Conservation (phyloP, 2,888 invertebrate species). For the Stenolophus ochropezus region DNA sequence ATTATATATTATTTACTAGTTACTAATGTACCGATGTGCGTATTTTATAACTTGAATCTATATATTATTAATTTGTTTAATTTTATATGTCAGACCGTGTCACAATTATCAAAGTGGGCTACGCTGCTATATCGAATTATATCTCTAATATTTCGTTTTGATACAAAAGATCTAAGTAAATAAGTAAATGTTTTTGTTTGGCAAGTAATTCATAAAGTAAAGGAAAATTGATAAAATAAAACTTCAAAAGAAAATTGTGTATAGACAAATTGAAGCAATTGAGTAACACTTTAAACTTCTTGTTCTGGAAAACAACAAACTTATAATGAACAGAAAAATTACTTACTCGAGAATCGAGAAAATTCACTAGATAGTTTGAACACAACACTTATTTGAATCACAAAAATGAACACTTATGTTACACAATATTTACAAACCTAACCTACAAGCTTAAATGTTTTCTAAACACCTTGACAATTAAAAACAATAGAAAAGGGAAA, state of each 20-base stretch:
- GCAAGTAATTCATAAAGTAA: not conserved
- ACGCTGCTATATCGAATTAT: too few species aligned
- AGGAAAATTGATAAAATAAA: not conserved
- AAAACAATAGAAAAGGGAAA: not conserved
- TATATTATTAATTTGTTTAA: too few species aligned
- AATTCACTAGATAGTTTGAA: constrained; percentile 7
- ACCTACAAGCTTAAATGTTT: not conserved
- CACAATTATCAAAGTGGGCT: too few species aligned
- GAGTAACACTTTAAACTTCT: not conserved
- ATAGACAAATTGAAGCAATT: constrained; percentile 1
- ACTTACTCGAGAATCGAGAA: constrained; percentile 16
- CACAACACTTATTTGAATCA: constrained; percentile 29
- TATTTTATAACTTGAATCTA: too few species aligned
- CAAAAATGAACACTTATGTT: constrained; percentile 12
- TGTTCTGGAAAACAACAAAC: constrained; percentile 1
- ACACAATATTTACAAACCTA: constrained; percentile 33
- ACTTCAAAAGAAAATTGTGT: not conserved
- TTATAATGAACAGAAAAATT: constrained; percentile 13
- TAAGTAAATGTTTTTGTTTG: too few species aligned
- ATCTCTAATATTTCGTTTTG: too few species aligned
- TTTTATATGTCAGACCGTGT: too few species aligned
- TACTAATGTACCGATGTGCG: too few species aligned
- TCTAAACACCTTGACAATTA: not conserved
- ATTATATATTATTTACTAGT: too few species aligned
- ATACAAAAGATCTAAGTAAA: too few species aligned